Evolutionary conservation across 2,797 vertebrate genomes (phyloP), one percentile per base, ranked within the genome.

Genomic region (Percopsis omiscomaycus): DNA sequence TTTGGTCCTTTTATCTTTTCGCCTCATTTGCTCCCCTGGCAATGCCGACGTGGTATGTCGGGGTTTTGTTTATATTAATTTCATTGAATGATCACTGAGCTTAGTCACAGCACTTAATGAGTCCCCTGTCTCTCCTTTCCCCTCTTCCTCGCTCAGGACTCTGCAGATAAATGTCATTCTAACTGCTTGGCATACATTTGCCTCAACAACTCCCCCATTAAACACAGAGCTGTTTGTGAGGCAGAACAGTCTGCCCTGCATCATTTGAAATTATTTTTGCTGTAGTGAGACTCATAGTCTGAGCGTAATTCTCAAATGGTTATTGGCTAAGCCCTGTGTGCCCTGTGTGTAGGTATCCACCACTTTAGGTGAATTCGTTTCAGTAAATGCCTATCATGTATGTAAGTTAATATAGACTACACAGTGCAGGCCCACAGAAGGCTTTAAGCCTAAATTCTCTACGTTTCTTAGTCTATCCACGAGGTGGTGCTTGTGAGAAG

Each of bases 401-500:
- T 22, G 22, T 22, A 22, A 22, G 22, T 22, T 22, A 22, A 22
- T 22, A 22, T 22, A 22, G 22, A 22, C 1, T 22, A 22, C 22
- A 22, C 22, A 22, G 22, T 22, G 22, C 22, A 22, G 22, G 22
- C 22, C 22, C 1, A 1, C 22, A 22, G 22, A 22, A 22, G 16
- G 14, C 3, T n/a, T 50, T 50, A 5, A 50, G 48, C 16, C n/a
- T 16, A 3, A 8, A 8, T 22, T 42, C 13, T 14, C 10, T 47
- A 46, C 14, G 28, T 54, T 55, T 71, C 50, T 14, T 15, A 10
- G 11, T 63, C 28, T 71, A 45, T 80, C 78, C 81, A 83, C 78
- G 65, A 73, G 66, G 73, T 13, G 77, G 79, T 29, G 77, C 77
- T 81, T 65, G 10, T 71, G 64, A 16, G 3, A 59, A 54, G 67